These are phyloP conservation scores for Macrocentrus cingulum DNA, from an alignment of 1,140 invertebrate genomes.

Conservation along the genomic window DNA sequence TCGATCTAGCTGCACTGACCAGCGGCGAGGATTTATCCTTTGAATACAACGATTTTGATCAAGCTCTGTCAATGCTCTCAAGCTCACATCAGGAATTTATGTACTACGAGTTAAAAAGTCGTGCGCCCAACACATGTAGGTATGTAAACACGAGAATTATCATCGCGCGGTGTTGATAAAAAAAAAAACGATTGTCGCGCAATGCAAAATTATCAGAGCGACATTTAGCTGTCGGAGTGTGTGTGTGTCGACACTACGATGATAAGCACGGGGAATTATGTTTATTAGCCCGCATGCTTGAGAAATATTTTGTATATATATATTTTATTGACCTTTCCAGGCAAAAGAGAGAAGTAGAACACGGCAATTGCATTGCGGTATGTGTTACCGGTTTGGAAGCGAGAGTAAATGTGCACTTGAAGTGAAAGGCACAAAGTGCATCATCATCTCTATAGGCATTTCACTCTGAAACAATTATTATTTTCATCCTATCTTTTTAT, in stretches of 20 bases:
- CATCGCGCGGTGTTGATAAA: neutral
- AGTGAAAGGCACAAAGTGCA: slow-evolving; percentile 22
- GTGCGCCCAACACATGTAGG: slow-evolving; percentile 67
- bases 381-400: slow-evolving; percentile 14
- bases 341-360: slow-evolving; percentile 6
- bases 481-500: neutral
- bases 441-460: neutral
- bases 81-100: slow-evolving; percentile 66
- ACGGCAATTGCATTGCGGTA: neutral
- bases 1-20: slow-evolving; percentile 67
- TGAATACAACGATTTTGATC: slow-evolving; percentile 46
- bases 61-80: slow-evolving; percentile 41
- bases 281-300: neutral
- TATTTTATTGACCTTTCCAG: slow-evolving; percentile 11
- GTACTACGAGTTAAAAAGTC: slow-evolving; percentile 68
- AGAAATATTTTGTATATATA: neutral
- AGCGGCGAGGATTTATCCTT: slow-evolving; percentile 61
- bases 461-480: slow-evolving; percentile 3
- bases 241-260: no score
- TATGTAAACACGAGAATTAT: slow-evolving; percentile 54
- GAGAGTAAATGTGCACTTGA: slow-evolving; percentile 16
- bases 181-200: neutral
- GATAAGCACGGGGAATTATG: neutral
- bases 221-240: no score
- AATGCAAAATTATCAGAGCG: neutral